Evolutionary conservation across 2,797 vertebrate genomes (phyloP).

Genomic region (Lacerta viridis): DNA sequence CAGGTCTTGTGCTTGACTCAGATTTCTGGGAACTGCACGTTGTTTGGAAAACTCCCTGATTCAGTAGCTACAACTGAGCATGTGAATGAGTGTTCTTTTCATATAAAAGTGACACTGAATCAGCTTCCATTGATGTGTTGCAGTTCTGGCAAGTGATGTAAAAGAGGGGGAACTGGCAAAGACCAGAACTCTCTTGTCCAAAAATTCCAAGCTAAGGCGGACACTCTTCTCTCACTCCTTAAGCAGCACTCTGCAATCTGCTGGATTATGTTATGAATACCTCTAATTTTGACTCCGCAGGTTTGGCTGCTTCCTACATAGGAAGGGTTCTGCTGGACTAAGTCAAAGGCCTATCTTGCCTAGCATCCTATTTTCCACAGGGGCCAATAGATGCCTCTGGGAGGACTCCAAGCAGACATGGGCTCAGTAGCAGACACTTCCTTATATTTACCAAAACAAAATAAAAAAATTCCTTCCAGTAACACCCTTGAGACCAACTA

Average conservation of each 20-base stretch:
- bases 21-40: neutral
- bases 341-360: neutral
- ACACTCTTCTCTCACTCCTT: neutral
- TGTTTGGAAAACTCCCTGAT: neutral
- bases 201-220: neutral
- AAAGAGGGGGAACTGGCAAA: neutral
- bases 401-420: neutral
- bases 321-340: neutral
- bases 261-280: neutral
- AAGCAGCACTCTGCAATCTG: slow-evolving; percentile 1
- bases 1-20: slow-evolving; percentile 12
- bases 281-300: neutral
- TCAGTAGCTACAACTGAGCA: slow-evolving; percentile 36
- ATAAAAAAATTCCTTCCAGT: too few relatives aligned
- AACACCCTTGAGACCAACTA: too few relatives aligned
- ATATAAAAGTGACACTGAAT: slow-evolving; percentile 59
- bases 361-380: neutral
- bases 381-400: neutral
- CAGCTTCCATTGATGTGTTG: slow-evolving; percentile 21
- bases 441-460: neutral
- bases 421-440: neutral
- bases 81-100: slow-evolving; percentile 68
- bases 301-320: neutral
- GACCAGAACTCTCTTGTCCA: neutral
- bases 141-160: neutral